A percentile compares a stretch with the other conserved stretches of the same genome.
These are phyloP conservation scores for Cololabis saira DNA, from an alignment of 2,113 vertebrate species.

Conservation along the genomic window DNA sequence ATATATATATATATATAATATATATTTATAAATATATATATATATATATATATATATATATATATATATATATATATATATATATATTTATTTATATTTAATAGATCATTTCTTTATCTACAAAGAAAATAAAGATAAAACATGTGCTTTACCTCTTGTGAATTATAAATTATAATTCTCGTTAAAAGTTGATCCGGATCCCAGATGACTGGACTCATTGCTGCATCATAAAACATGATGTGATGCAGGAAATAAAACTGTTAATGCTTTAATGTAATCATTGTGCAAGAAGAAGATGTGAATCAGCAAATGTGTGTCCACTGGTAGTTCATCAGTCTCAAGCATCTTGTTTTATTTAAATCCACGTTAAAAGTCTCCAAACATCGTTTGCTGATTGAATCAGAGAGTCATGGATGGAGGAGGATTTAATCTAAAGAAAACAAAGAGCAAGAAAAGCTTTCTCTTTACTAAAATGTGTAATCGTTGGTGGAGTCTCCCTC, in stretches of 20 bases:
- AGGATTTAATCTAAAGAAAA: too few relatives aligned
- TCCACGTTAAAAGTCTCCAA: conserved; percentile 16
- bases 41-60: too few relatives aligned
- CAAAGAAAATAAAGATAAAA: too few relatives aligned
- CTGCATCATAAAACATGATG: conserved; percentile 16
- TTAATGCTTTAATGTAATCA: conserved; percentile 10
- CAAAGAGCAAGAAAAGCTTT: conserved; percentile 1
- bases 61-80: too few relatives aligned
- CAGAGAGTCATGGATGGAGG: conserved; percentile 1
- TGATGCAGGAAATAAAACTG: conserved; percentile 9
- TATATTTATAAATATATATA: too few relatives aligned
- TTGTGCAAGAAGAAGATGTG: conserved; percentile 1
- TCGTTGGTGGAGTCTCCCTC: conserved; percentile 20
- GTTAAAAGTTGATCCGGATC: conserved; percentile 12
- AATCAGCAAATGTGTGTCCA: conserved; percentile 33
- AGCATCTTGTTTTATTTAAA: conserved; percentile 20
- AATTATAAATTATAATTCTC: not conserved
- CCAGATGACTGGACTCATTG: not conserved
- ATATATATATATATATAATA: too few relatives aligned
- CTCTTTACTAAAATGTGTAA: conserved; percentile 11
- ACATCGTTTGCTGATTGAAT: conserved; percentile 26
- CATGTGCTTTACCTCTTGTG: not conserved
- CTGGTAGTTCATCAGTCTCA: conserved; percentile 12
- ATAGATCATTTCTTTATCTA: too few relatives aligned
- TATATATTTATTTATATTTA: too few relatives aligned